Conservation (phyloP, 2,113 vertebrate genomes). For the Malurus elegans region DNA sequence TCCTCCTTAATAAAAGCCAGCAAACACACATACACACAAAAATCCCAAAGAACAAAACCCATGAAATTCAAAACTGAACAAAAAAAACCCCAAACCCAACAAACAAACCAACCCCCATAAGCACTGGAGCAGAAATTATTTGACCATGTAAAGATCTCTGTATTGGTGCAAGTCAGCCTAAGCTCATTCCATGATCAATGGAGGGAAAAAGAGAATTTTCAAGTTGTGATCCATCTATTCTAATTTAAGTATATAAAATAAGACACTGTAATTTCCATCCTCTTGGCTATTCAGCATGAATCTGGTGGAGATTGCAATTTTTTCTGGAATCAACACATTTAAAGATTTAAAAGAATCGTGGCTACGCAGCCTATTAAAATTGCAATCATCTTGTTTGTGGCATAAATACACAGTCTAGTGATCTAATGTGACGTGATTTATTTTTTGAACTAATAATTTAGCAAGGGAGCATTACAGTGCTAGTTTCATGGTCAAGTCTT, state of each 20-base stretch:
- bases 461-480: background rate
- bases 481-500: background rate
- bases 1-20: background rate
- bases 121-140: background rate
- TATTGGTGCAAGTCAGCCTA: background rate
- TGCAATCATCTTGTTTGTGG: background rate
- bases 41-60: fast-evolving
- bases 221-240: background rate
- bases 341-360: background rate
- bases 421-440: background rate
- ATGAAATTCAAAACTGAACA: background rate
- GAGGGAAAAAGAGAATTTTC: background rate
- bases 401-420: background rate
- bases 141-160: background rate
- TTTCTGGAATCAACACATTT: background rate
- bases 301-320: background rate
- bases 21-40: background rate
- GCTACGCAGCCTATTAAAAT: background rate
- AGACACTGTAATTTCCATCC: background rate
- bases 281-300: background rate
- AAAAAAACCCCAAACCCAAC: fast-evolving
- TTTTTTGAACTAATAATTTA: background rate
- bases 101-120: background rate
- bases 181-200: background rate
- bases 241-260: background rate